Evolutionary conservation across 2,888 invertebrate genomes (phyloP).

Genomic region (Theretra japonica): DNA sequence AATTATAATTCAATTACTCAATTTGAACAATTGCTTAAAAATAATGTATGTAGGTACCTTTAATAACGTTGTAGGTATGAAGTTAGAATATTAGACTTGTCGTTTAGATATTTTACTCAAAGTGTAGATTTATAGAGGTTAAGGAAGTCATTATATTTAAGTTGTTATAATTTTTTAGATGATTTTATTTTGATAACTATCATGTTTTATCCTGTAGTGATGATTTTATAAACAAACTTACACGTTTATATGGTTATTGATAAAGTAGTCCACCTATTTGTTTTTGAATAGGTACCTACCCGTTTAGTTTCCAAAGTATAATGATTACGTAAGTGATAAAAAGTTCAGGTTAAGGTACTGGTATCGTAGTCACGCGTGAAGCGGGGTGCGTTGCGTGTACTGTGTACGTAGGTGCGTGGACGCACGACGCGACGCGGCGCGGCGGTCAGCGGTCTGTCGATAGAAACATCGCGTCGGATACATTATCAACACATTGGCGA

Average conservation of each 20-base stretch:
- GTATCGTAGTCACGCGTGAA: constrained; percentile 25
- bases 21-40: constrained; percentile 44
- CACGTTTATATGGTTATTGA: constrained; percentile 54
- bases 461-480: constrained; percentile 28
- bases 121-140: constrained; percentile 63
- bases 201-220: constrained; percentile 60
- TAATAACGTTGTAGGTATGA: constrained; percentile 50
- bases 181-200: constrained; percentile 77
- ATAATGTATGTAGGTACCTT: constrained; percentile 44
- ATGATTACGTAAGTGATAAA: constrained; percentile 31
- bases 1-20: constrained; percentile 52
- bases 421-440: constrained; percentile 26
- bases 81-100: constrained; percentile 69
- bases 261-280: constrained; percentile 51
- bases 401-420: constrained; percentile 36
- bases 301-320: constrained; percentile 45
- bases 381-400: background rate
- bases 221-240: constrained; percentile 58
- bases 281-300: constrained; percentile 51
- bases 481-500: constrained; percentile 2
- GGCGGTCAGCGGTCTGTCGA: constrained; percentile 28
- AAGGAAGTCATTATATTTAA: constrained; percentile 51
- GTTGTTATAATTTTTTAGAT: constrained; percentile 71
- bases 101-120: constrained; percentile 72
- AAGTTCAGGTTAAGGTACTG: constrained; percentile 23